Percentiles rank a stretch among this genome's conserved stretches.
phyloP scores from a whole-genome alignment of 2,113 vertebrate genomes.

The Nothobranchius kuhntae region DNA sequence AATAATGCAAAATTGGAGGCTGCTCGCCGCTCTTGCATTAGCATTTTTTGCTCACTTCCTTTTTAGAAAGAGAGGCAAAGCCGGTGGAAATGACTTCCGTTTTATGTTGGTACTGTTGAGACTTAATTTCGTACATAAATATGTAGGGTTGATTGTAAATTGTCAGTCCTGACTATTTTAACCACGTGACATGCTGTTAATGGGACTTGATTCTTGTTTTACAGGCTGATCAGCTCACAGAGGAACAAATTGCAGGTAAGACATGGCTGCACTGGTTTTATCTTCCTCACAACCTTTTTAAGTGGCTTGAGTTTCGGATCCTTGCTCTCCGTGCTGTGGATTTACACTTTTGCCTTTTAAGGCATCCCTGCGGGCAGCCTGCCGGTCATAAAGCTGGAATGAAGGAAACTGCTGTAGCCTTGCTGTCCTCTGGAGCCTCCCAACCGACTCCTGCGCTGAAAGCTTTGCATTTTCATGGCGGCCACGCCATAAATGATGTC shows the following conservation, averaged over 20 bases:
- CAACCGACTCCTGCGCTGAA: conserved; percentile 47
- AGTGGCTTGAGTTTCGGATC: conserved; percentile 56
- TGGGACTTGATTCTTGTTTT: neutral
- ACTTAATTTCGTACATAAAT: too few relatives aligned
- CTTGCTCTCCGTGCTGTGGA: conserved; percentile 51
- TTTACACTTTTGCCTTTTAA: conserved; percentile 81
- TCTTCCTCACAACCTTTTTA: conserved; percentile 24
- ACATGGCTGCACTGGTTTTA: conserved; percentile 3
- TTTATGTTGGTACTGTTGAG: too few relatives aligned
- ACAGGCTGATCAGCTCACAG: conserved; percentile 99
- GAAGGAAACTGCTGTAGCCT: conserved; percentile 65
- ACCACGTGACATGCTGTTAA: too few relatives aligned
- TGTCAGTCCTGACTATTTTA: too few relatives aligned
- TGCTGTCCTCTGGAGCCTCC: conserved; percentile 16
- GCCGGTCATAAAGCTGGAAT: conserved; percentile 65
- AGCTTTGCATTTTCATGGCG: conserved; percentile 63
- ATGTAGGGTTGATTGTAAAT: too few relatives aligned
- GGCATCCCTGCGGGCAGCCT: conserved; percentile 63
- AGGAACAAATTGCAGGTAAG: conserved; percentile 99
- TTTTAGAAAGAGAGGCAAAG: too few relatives aligned
- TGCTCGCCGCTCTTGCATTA: too few relatives aligned
- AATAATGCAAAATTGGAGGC: too few relatives aligned
- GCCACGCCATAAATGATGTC: conserved; percentile 65
- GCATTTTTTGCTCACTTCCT: too few relatives aligned
- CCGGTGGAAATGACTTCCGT: too few relatives aligned